Evolutionary conservation across 2,888 invertebrate genomes (phyloP).

Genomic region (Metalampra italica): DNA sequence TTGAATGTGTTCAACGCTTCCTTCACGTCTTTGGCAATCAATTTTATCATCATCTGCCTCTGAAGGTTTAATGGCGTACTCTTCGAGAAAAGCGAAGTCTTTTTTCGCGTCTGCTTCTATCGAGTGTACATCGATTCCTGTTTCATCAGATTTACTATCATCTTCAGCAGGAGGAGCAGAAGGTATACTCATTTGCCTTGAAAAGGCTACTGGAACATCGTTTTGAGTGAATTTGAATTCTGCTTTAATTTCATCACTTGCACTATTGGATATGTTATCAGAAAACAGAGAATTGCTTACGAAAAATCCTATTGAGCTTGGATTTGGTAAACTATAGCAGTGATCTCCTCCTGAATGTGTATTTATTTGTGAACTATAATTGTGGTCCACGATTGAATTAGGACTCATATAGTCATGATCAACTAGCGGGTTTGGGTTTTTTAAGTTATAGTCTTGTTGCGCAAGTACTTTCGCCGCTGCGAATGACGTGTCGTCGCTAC

Average conservation of each 20-base stretch:
- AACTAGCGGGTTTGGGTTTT: neutral
- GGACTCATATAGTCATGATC: neutral
- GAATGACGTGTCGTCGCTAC: conserved; percentile 22
- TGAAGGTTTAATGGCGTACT: conserved; percentile 61
- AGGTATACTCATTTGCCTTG: conserved; percentile 44
- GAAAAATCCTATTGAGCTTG: conserved; percentile 39
- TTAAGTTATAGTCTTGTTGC: conserved; percentile 32
- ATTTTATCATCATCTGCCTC: conserved; percentile 62
- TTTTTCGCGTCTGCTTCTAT: conserved; percentile 69
- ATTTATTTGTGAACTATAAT: neutral
- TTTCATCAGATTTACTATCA: conserved; percentile 56
- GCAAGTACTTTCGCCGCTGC: conserved; percentile 9
- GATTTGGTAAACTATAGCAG: conserved; percentile 15
- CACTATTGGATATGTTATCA: conserved; percentile 47
- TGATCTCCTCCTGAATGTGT: neutral
- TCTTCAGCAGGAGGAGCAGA: conserved; percentile 56
- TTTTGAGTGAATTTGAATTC: conserved; percentile 48
- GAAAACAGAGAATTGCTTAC: conserved; percentile 41
- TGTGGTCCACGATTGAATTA: neutral
- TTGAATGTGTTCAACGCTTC: conserved; percentile 34
- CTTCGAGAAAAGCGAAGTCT: conserved; percentile 62
- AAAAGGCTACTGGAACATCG: conserved; percentile 29
- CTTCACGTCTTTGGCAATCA: conserved; percentile 43
- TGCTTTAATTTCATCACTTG: conserved; percentile 59
- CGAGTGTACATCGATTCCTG: conserved; percentile 59